phyloP scores from a whole-genome alignment of 2,113 vertebrate species.

The Indicator maculatus region DNA sequence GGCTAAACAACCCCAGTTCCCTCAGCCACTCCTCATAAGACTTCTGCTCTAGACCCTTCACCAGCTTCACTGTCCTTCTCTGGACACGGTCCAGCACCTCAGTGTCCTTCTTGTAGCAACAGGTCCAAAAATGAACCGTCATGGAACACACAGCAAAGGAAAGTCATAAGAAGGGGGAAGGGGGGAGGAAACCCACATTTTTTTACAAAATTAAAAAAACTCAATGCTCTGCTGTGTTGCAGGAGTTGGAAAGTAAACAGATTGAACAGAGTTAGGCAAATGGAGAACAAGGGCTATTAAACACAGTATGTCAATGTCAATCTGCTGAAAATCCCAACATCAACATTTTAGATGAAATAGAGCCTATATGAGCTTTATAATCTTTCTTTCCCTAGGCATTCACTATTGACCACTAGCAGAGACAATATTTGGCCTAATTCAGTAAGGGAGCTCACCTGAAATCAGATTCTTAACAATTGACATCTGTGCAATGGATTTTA shows the following conservation, averaged over 20 bases:
- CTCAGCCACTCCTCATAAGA: too few relatives aligned
- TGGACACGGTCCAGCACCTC: too few relatives aligned
- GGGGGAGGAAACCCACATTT: accelerated
- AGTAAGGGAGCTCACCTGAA: background rate
- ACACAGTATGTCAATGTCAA: background rate
- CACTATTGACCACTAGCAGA: background rate
- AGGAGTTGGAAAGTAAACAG: background rate
- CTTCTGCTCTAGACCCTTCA: too few relatives aligned
- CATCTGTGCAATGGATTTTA: background rate
- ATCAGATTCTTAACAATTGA: background rate
- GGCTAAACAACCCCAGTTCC: too few relatives aligned
- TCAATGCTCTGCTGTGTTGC: background rate
- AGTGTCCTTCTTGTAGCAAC: too few relatives aligned
- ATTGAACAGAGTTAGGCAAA: background rate
- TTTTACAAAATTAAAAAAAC: background rate
- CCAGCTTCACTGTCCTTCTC: too few relatives aligned
- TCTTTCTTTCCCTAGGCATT: background rate
- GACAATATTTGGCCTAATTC: background rate
- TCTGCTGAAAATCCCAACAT: background rate
- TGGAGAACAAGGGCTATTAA: background rate
- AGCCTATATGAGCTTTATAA: accelerated
- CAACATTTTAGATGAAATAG: background rate
- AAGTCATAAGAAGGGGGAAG: background rate
- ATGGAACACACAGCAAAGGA: background rate
- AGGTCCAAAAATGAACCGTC: background rate